phyloP scores from a whole-genome alignment of 2,113 vertebrate genomes.

The Neotoma lepida region DNA sequence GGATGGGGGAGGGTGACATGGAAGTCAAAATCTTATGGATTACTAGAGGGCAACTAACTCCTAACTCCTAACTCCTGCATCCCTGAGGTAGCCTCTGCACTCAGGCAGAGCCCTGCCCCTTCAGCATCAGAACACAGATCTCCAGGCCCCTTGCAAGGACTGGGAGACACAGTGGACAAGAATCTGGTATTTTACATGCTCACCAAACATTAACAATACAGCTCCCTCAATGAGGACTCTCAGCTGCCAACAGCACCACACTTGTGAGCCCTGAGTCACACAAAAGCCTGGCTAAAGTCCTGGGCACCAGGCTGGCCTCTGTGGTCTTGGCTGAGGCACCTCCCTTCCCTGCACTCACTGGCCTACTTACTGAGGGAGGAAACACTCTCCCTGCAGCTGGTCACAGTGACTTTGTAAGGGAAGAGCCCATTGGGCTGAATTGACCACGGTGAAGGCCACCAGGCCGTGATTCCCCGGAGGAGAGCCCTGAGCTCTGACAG shows the following conservation, averaged over 20 bases:
- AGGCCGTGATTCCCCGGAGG: no score
- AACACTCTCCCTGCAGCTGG: no score
- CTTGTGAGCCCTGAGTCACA: not conserved
- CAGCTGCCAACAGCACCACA: not conserved
- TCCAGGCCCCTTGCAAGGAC: not conserved
- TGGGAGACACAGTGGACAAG: no score
- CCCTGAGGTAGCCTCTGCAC: not conserved
- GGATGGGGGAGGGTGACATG: rapidly evolving
- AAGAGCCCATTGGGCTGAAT: rapidly evolving
- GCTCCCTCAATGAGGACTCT: not conserved
- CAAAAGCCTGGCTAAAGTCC: not conserved
- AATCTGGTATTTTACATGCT: not conserved
- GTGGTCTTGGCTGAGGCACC: not conserved
- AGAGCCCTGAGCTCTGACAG: not conserved
- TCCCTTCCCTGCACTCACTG: not conserved
- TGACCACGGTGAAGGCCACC: not conserved
- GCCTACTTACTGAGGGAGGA: not conserved
- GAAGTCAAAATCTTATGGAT: not conserved
- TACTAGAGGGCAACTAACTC: no score
- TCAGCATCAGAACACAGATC: not conserved
- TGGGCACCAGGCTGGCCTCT: not conserved
- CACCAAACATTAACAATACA: not conserved
- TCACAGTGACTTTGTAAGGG: not conserved
- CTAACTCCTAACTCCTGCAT: rapidly evolving
- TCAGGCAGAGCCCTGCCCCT: not conserved